phyloP scores from a whole-genome alignment of 2,888 invertebrate species.

The Pseudoips prasinana region DNA sequence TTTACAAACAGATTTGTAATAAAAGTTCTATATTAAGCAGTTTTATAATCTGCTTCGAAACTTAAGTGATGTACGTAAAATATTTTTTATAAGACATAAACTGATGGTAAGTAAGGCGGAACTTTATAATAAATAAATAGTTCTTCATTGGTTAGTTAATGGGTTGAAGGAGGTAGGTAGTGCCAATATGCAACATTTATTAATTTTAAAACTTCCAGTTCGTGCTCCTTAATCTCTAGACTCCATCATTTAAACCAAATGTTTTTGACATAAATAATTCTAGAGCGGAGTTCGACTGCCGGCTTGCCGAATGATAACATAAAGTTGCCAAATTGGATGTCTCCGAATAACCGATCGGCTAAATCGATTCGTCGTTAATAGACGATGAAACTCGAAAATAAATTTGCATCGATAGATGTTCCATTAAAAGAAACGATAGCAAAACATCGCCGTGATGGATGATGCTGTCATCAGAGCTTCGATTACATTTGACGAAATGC shows the following conservation, averaged over 20 bases:
- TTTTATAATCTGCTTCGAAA: no score
- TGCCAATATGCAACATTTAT: no score
- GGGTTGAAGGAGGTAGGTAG: no score
- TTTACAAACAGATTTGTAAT: no score
- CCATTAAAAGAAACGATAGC: slow-evolving; percentile 56
- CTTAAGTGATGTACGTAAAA: no score
- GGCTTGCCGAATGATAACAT: slow-evolving; percentile 22
- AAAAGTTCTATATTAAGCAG: no score
- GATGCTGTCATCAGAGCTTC: slow-evolving; percentile 47
- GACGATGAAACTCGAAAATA: slow-evolving; percentile 40
- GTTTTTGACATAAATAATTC: slow-evolving; percentile 40
- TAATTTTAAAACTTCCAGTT: no score
- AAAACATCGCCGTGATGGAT: slow-evolving; percentile 67
- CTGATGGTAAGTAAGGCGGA: no score
- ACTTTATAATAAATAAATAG: no score
- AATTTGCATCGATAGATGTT: slow-evolving; percentile 65
- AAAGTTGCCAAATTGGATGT: slow-evolving; percentile 24
- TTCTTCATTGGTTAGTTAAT: no score
- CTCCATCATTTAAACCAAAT: slow-evolving; percentile 35
- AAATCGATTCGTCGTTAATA: slow-evolving; percentile 26
- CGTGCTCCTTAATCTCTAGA: no score
- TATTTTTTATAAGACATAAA: no score
- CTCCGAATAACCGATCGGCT: slow-evolving; percentile 29
- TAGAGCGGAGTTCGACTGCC: slow-evolving; percentile 14
- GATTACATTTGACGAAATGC: slow-evolving; percentile 69